Evolutionary conservation across 2,888 invertebrate species (phyloP).

Genomic region (Chymomyza caudatula): DNA sequence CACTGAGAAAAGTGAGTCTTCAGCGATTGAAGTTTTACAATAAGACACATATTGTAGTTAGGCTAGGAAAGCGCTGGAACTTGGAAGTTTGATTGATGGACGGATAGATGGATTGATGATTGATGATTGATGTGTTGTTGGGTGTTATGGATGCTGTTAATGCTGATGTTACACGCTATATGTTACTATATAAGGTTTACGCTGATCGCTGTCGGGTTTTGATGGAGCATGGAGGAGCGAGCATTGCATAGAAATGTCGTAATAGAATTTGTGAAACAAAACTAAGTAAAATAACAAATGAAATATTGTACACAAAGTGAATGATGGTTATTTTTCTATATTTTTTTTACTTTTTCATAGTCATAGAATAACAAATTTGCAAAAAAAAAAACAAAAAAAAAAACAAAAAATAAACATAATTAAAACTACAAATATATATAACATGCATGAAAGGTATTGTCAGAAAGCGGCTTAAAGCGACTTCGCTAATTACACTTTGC

Average conservation of each 20-base stretch:
- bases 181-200: slow-evolving; percentile 57
- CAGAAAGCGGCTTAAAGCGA: not conserved
- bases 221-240: slow-evolving; percentile 34
- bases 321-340: slow-evolving; percentile 71
- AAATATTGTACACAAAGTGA: slow-evolving; percentile 54
- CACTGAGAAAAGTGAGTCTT: too few relatives aligned
- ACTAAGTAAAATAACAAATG: slow-evolving; percentile 29
- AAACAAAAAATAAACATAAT: slow-evolving; percentile 24
- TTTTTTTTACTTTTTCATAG: slow-evolving; percentile 74
- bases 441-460: slow-evolving; percentile 4
- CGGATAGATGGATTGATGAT: not conserved
- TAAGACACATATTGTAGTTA: not conserved
- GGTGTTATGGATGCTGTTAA: slow-evolving; percentile 40
- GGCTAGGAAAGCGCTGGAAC: not conserved
- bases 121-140: not conserved
- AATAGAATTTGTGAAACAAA: slow-evolving; percentile 60
- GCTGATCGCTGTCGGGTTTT: slow-evolving; percentile 46
- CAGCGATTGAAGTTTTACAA: not conserved
- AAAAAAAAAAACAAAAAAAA: slow-evolving; percentile 29
- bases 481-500: too few relatives aligned
- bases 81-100: not conserved
- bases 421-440: slow-evolving; percentile 1
- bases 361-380: slow-evolving; percentile 74
- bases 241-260: slow-evolving; percentile 18
- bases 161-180: slow-evolving; percentile 49